These are phyloP conservation scores for Mormyrops attenuatus DNA, from an alignment of 2,797 vertebrate genomes.

Conservation along the genomic window DNA sequence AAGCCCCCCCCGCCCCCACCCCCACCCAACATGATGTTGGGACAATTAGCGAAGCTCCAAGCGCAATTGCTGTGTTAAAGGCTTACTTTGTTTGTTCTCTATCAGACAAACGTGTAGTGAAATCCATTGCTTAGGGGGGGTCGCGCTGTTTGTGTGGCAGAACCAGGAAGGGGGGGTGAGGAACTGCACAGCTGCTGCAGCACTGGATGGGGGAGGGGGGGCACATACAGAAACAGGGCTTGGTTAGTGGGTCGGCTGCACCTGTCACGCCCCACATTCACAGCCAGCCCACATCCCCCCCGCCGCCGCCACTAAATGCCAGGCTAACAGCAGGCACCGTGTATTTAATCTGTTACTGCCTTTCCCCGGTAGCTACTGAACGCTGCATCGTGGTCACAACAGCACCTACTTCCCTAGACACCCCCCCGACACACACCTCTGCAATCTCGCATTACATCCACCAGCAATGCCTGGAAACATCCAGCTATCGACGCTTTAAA, in stretches of 20 bases:
- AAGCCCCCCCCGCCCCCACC: background rate
- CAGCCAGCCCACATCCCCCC: background rate
- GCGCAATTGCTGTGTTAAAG: conserved; percentile 42
- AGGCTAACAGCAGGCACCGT: background rate
- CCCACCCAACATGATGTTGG: conserved; percentile 7
- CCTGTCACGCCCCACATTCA: background rate
- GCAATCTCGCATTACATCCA: background rate
- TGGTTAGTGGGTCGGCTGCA: conserved; percentile 22
- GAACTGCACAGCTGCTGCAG: conserved; percentile 61
- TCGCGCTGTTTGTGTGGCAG: conserved; percentile 57
- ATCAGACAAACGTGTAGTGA: conserved; percentile 78
- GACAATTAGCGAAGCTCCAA: conserved; percentile 37
- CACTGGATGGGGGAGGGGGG: conserved; percentile 63
- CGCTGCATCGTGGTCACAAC: background rate
- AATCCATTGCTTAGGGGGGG: conserved; percentile 71
- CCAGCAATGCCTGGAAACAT: background rate
- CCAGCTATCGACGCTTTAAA: background rate
- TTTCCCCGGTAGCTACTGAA: background rate
- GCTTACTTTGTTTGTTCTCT: conserved; percentile 65
- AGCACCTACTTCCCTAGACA: background rate
- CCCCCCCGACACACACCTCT: background rate
- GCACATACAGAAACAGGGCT: conserved; percentile 63
- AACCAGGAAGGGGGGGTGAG: conserved; percentile 62
- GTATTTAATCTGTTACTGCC: background rate
- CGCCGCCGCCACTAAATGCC: background rate